Base-by-base conservation (phyloP, 2,113 vertebrate genomes). In the Cephalopterus ornatus region DNA sequence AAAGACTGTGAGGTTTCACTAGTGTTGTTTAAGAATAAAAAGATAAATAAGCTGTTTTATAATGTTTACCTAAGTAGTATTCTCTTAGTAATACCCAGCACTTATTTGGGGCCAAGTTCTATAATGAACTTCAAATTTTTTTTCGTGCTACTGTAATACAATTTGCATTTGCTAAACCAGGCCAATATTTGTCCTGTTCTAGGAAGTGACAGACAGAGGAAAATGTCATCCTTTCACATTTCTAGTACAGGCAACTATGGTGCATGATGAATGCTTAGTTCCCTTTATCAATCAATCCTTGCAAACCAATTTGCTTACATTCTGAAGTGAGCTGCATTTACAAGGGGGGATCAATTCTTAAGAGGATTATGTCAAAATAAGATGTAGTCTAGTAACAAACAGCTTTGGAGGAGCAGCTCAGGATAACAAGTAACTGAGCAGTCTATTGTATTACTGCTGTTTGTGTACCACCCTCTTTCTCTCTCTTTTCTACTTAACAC, bases 281-380 rank as follows among this genome's bases (percentile, higher is more conserved):
- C 32, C 11, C 18, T 41, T 66, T 91, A 86, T 87, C 65, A 91
- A 75, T 89, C 88, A 85, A 6, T 68, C 74, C 35, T 72, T 75
- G 70, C 44, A 88, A 95, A 92, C 14, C 30, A 85, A 75, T 89
- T 92, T 92, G 49, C 58, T 92, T 92, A 56, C 76, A 68, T 88
- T 67, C 26, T 72, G 47, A 75, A 92, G 7, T 59, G 62, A 79
- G 70, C 23, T 93, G 30, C 42, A 72, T 95, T 92, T 93, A 87
- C 56, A 81, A 81, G 33, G 17, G 4, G 9, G 2, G 27, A 58
- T 75, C 70, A 82, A 42, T 89, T 59, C 61, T 78, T 78, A 71
- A 75, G 56, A 86, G 68, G 49, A 66, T 89, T 94, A 67, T n/a
- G 39, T 78, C 84, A 84, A 89, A 89, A 85, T 67, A 81, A 91